A percentile compares a stretch with the other conserved stretches of the same genome.
These are phyloP conservation scores for Nasonia giraulti DNA, from an alignment of 1,140 invertebrate genomes.

Conservation along the genomic window DNA sequence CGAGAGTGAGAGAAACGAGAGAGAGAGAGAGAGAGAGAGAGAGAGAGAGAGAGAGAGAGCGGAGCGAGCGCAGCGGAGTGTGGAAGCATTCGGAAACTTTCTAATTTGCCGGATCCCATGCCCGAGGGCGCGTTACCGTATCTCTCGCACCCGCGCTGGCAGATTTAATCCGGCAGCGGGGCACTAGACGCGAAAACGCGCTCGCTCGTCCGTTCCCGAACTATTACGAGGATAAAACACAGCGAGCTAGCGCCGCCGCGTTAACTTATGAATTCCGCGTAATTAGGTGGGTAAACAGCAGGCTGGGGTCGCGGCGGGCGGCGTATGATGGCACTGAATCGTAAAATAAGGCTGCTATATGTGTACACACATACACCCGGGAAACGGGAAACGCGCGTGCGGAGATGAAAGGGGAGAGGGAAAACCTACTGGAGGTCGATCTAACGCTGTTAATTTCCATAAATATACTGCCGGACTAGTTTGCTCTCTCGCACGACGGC, in stretches of 20 bases:
- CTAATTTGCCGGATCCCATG: constrained; percentile 46
- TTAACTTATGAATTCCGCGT: constrained; percentile 69
- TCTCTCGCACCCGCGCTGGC: constrained; percentile 19
- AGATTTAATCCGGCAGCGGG: constrained; percentile 27
- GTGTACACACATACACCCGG: not conserved
- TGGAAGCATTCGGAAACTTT: constrained; percentile 48
- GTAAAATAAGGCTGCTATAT: constrained; percentile 42
- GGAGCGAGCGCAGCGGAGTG: not conserved
- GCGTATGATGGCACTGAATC: constrained; percentile 56
- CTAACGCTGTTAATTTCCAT: constrained; percentile 71
- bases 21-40: not conserved
- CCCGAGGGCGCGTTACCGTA: constrained; percentile 25
- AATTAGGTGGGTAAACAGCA: constrained; percentile 69
- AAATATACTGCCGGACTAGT: constrained; percentile 65
- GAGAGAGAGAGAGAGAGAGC: constrained; percentile 9
- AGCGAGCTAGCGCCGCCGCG: not conserved
- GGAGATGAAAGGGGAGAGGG: constrained; percentile 38
- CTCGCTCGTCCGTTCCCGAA: constrained; percentile 4
- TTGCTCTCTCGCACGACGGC: not conserved
- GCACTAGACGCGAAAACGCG: not conserved
- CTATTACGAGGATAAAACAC: constrained; percentile 32
- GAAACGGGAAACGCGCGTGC: constrained; percentile 50
- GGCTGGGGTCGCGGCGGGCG: constrained; percentile 52
- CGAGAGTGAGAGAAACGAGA: not conserved
- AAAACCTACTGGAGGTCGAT: constrained; percentile 53